Base-by-base conservation (phyloP, 2,888 invertebrate species). In the Chorisops tibialis region DNA sequence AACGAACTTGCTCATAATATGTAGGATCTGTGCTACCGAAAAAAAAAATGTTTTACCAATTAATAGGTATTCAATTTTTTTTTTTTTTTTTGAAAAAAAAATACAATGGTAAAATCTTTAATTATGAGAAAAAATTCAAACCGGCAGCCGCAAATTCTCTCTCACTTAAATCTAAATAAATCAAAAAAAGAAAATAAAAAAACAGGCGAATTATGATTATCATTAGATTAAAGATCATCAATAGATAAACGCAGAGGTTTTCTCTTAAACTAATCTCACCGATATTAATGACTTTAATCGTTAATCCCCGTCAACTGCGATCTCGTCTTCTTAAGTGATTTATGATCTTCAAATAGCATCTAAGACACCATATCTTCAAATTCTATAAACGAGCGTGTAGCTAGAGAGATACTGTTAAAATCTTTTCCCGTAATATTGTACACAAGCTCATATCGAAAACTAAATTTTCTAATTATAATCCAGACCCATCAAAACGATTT, bases 281-380 rank as follows among this genome's bases (percentile, higher is more conserved):
- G 56, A 56, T 43, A 56, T 56, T 56, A 56, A 56, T 56, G 56
- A 56, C 56, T 56, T 56, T 56, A 56, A 56, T 56, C 56, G 56
- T 56, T 56, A 56, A 56, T 56, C 45, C 56, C 45, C 56, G 45
- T 56, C 56, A 56, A 56, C 43, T 45, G n/a, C n/a, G 56, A 56
- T 56, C 56, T 56, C 56, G 56, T 56, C 56, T 56, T n/a, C 35
- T 24, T 56, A 45, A 56, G 56, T 56, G 56, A 56, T 56, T 56
- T 56, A 56, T 56, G 56, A 56, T 56, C 56, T 30, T 30, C 45
- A 43, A 56, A 56, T 43, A 45, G 56, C 56, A 56, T 30, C n/a
- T 24, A 14, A 54, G 43, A 56, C 24, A 22, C 30, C 30, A 30
- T 30, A 30, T 5, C 19, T 37, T 43, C 37, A 56, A 43, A 56